phyloP scores from a whole-genome alignment of 2,888 invertebrate genomes.

The Seladonia tumulorum region DNA sequence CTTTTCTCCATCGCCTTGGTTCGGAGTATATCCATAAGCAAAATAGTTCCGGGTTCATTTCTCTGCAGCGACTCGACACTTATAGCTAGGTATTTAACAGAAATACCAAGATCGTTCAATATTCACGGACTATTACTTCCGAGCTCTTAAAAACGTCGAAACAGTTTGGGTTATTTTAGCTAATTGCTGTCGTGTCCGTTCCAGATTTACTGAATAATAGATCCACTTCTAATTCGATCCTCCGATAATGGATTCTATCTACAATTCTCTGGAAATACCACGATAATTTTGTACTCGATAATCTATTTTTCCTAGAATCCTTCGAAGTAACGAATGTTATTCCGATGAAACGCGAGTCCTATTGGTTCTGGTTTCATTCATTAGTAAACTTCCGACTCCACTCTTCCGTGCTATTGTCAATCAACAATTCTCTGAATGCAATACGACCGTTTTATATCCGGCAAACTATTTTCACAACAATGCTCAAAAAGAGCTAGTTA shows the following conservation, averaged over 20 bases:
- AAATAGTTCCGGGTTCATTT: not conserved
- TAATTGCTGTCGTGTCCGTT: not conserved
- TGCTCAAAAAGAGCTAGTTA: not conserved
- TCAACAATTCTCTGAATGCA: not conserved
- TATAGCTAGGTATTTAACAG: not conserved
- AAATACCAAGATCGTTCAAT: not conserved
- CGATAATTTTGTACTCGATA: not conserved
- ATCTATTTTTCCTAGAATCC: not conserved
- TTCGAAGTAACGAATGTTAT: not conserved
- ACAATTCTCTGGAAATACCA: not conserved
- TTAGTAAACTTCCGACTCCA: not conserved
- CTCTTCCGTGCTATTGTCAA: not conserved
- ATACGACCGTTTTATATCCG: not conserved
- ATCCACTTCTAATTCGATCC: not conserved
- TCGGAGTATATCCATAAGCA: not conserved
- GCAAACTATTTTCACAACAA: not conserved
- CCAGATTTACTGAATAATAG: not conserved
- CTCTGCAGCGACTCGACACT: not conserved
- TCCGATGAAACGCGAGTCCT: not conserved
- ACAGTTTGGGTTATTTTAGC: not conserved
- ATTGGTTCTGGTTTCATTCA: not conserved
- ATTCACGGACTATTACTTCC: not conserved
- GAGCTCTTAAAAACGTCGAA: not conserved
- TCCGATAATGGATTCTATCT: not conserved
- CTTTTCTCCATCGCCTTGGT: not conserved